A percentile compares a stretch with the other conserved stretches of the same genome.
Evolutionary conservation across 2,797 vertebrate species (phyloP).

Genomic region (Scolopax bukidnonensis): DNA sequence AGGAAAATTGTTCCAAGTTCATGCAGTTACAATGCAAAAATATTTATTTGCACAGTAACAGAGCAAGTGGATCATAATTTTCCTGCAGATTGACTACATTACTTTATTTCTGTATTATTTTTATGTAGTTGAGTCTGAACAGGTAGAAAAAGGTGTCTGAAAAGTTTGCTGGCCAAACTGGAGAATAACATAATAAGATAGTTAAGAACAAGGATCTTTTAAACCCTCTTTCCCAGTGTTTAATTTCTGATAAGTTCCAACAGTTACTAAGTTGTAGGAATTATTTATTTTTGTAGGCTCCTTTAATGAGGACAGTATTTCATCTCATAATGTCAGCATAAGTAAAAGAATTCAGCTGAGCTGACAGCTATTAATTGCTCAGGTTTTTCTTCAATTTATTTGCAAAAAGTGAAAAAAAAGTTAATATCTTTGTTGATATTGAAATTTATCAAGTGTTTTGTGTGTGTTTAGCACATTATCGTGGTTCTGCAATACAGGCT

Average conservation of each 20-base stretch:
- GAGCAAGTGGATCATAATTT: not conserved
- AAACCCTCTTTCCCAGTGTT: not conserved
- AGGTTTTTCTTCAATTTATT: not conserved
- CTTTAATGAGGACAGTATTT: not conserved
- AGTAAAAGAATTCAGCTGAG: not conserved
- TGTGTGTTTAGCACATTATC: not conserved
- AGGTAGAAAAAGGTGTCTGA: not conserved
- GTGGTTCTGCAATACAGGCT: not conserved
- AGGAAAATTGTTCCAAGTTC: not conserved
- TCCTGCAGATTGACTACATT: not conserved
- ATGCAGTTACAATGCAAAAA: not conserved
- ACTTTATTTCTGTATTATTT: not conserved
- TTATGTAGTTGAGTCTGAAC: not conserved
- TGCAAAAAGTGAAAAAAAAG: not conserved
- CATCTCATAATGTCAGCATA: not conserved
- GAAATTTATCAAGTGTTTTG: not conserved
- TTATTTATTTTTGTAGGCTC: not conserved
- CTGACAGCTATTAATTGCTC: not conserved
- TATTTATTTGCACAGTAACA: not conserved
- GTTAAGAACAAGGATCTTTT: not conserved
- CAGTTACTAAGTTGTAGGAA: not conserved
- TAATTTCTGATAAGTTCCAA: not conserved
- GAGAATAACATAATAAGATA: not conserved
- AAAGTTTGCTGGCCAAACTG: not conserved
- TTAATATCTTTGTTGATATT: not conserved